Percentiles rank a stretch among this genome's conserved stretches.
These are phyloP conservation scores for Cynocephalus volans DNA, from an alignment of 2,113 vertebrate species.

Conservation along the genomic window DNA sequence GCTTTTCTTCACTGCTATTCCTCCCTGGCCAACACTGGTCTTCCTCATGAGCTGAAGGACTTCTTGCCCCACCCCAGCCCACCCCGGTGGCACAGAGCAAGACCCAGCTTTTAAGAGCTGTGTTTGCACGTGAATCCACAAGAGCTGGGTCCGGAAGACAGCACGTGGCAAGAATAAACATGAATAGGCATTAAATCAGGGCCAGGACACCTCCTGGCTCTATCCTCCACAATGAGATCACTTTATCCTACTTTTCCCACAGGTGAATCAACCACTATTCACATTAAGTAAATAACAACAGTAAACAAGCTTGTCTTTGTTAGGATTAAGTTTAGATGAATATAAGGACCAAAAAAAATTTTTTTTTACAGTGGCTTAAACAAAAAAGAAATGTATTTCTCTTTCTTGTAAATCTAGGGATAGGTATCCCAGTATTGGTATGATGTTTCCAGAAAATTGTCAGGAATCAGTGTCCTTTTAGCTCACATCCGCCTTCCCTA, in stretches of 20 bases:
- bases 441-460: no score
- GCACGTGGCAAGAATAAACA: background rate
- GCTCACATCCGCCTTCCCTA: background rate
- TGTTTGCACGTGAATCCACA: background rate
- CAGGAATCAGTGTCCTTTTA: background rate
- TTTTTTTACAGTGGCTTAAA: background rate
- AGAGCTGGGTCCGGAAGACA: background rate
- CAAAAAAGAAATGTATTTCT: background rate
- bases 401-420: background rate
- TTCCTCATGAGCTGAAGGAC: background rate
- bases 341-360: background rate
- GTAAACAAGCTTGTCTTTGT: background rate
- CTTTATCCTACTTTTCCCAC: background rate
- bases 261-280: background rate
- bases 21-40: background rate
- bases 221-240: background rate
- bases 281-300: background rate
- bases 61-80: background rate
- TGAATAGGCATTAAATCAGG: background rate
- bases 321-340: background rate
- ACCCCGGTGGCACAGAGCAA: background rate
- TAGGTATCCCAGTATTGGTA: background rate
- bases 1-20: no score
- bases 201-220: background rate
- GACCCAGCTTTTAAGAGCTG: background rate